Evolutionary conservation across 2,888 invertebrate genomes (phyloP), one percentile per base, ranked within the genome.

Genomic region (Lumbricus terrestris): DNA sequence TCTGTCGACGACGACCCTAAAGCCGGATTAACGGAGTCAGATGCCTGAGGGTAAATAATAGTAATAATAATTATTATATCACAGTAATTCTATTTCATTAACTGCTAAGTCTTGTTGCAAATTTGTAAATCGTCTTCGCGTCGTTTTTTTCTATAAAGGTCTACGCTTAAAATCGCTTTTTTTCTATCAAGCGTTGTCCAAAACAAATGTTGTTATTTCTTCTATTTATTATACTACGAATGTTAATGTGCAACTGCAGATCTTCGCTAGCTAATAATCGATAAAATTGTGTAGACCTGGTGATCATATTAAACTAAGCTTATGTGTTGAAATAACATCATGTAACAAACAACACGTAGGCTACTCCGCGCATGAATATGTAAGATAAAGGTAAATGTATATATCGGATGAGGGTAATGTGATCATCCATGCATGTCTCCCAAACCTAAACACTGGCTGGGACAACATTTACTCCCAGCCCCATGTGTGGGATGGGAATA

Each of bases 31-130:
- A 34, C 20, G 85, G 85, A 85, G 85, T 85, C 34, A 37, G 85
- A 85, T 85, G 85, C 85, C 85, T 37, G 85, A 85, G 35, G 85
- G 85, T 85, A 23, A 85, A 37, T 69, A n/a, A n/a, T n/a, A n/a
- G n/a, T n/a, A n/a, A n/a, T n/a, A n/a, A n/a, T n/a, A n/a, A n/a
- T n/a, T n/a, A n/a, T n/a, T n/a, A n/a, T n/a, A n/a, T n/a, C n/a
- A n/a, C n/a, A n/a, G n/a, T n/a, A 69, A n/a, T 69, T 69, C 6
- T n/a, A 69, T n/a, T 69, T 69, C 2, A n/a, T n/a, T 69, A 69
- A n/a, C 69, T 69, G n/a, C 69, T n/a, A 69, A n/a, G n/a, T n/a
- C n/a, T n/a, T n/a, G n/a, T n/a, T n/a, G n/a, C n/a, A n/a, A n/a
- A n/a, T n/a, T 16, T 69, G n/a, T 69, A 69, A n/a, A n/a, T 69